Evolutionary conservation across 30 jellyfish, hydroid and myxozoan genomes (phyloP).

Genomic region (Aurelia aurita complex sp. Pacific): DNA sequence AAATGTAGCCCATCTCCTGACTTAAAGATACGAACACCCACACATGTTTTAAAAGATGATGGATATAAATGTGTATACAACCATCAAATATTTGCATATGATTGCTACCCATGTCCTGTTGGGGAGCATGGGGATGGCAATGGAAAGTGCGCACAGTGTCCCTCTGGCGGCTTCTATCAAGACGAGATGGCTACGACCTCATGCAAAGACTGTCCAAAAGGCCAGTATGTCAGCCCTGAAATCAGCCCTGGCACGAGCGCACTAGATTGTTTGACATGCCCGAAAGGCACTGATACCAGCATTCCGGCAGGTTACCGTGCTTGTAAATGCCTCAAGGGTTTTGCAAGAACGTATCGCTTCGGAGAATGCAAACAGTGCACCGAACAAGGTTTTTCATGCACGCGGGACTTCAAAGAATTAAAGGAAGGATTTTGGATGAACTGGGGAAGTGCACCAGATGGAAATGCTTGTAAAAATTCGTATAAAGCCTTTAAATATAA

Average conservation of each 20-base stretch:
- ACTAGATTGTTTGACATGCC: slow-evolving; percentile 62
- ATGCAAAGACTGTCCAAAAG: slow-evolving; percentile 49
- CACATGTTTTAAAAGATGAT: neutral
- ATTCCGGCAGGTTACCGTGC: slow-evolving; percentile 46
- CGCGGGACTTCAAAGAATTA: slow-evolving; percentile 16
- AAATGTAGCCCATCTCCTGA: slow-evolving; percentile 28
- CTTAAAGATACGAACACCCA: neutral
- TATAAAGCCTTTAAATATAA: slow-evolving; percentile 14
- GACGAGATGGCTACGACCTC: slow-evolving; percentile 30
- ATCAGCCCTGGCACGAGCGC: slow-evolving; percentile 44
- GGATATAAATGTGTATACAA: slow-evolving; percentile 35
- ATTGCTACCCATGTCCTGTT: slow-evolving; percentile 44
- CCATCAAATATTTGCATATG: neutral
- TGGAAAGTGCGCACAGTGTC: slow-evolving; percentile 31
- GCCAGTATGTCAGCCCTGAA: slow-evolving; percentile 53
- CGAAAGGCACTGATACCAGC: slow-evolving; percentile 47
- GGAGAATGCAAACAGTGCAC: slow-evolving; percentile 56
- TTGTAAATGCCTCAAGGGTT: slow-evolving; percentile 50
- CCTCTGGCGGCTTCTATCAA: slow-evolving; percentile 58
- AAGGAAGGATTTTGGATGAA: slow-evolving; percentile 46
- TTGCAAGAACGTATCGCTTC: slow-evolving; percentile 50
- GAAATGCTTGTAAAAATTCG: neutral
- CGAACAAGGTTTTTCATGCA: slow-evolving; percentile 31
- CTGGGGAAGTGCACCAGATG: slow-evolving; percentile 26
- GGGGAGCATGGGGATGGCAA: slow-evolving; percentile 7